A percentile compares a stretch with the other conserved stretches of the same genome.
Conservation (phyloP, 2,797 vertebrate species). For the Eulemur rubriventer region DNA sequence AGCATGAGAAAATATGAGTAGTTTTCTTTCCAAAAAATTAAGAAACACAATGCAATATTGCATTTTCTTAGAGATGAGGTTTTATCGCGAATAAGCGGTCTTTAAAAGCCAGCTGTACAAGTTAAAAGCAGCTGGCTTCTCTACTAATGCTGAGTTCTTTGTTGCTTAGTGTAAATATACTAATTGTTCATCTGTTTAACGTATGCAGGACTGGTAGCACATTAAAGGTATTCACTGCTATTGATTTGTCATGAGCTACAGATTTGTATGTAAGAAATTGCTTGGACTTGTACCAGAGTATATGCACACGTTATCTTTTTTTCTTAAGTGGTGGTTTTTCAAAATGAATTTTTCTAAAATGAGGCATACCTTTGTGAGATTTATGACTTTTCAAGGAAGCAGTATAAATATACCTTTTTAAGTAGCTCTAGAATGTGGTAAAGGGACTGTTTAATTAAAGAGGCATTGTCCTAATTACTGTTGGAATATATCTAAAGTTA, state of each 20-base stretch:
- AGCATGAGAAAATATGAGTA: neutral
- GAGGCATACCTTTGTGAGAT: neutral
- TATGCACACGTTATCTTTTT: neutral
- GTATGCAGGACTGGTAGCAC: neutral
- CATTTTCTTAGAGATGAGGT: neutral
- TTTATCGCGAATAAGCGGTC: neutral
- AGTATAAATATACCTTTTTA: neutral
- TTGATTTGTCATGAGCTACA: constrained; percentile 14
- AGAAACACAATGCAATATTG: neutral
- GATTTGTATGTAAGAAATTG: neutral
- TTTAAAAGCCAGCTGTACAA: neutral
- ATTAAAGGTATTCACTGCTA: constrained; percentile 22
- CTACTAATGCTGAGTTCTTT: constrained; percentile 10
- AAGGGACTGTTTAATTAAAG: neutral
- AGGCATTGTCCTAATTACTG: neutral
- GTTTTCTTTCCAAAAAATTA: neutral
- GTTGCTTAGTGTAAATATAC: constrained; percentile 53
- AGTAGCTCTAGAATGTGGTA: neutral
- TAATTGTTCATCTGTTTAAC: constrained; percentile 51
- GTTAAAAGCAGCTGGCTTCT: neutral
- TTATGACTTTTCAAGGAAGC: constrained; percentile 15
- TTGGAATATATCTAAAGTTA: constrained; percentile 24
- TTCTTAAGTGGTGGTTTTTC: neutral
- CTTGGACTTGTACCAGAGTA: neutral
- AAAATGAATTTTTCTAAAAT: neutral